Base-by-base conservation (phyloP, 2,113 vertebrate genomes). In the Entomyzon cyanotis region DNA sequence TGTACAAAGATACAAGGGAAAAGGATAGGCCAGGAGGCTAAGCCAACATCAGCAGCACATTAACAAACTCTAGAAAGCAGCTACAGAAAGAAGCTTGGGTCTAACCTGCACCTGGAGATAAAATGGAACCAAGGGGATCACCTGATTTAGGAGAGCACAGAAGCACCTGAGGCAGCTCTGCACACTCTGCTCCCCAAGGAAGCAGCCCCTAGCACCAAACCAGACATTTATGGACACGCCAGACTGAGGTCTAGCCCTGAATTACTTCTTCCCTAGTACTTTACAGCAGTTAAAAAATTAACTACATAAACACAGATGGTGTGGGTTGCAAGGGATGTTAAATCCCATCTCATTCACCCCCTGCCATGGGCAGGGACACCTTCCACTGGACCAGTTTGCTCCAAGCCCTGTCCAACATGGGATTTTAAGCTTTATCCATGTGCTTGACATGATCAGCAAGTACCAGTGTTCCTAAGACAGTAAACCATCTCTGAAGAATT, bases 71-170 rank as follows among this genome's bases (percentile, higher is more conserved):
- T 4, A 24, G 62, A 76, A 71, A 30, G 13, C 68, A 80, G 16
- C 10, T 7, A 27, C 31, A 84, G 50, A 27, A 27, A 46, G 81
- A 35, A 83, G 13, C 31, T 41, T 27, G 28, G 50, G 30, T n/a
- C 55, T 46, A 20, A 63, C 17, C 50, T 5, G 5, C 8, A 22
- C 13, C 9, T 5, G 6, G 15, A 63, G 50, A 25, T 41, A 11
- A 69, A 71, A 37, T 2, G 2, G 8, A 83, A 44, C 7, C 67
- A 28, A 17, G 33, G 24, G 11, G 31, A 12, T 4, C 1, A 0
- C 15, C 24, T 33, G 20, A 23, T 44, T 7, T 4, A 23, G 67
- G 31, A 62, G 30, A 77, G 30, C 6, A 4, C 64, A 84, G 73
- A 30, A 70, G 27, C 33, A 25, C 27, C 73, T 6, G 8, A 76